Percentiles rank a stretch among this genome's conserved stretches.
Evolutionary conservation across 2,113 vertebrate species (phyloP).

Genomic region (Psittacus erithacus): DNA sequence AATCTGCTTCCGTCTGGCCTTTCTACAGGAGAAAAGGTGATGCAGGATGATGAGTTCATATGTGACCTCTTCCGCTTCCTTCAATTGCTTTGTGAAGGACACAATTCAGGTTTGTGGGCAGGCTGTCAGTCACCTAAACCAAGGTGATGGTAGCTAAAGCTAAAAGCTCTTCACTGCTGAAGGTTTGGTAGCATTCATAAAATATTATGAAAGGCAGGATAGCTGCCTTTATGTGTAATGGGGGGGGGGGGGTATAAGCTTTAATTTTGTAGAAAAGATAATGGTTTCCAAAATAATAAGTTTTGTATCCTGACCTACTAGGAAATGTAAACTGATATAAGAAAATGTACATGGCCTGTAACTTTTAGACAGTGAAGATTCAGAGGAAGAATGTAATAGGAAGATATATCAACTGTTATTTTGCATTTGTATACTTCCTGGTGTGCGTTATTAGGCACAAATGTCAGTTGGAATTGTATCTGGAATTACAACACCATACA

Average conservation of each 20-base stretch:
- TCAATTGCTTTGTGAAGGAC: conserved; percentile 94
- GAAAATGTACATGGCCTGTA: neutral
- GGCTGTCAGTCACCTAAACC: neutral
- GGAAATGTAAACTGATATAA: neutral
- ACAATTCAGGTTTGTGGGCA: conserved; percentile 89
- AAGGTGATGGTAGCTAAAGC: neutral
- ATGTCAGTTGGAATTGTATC: neutral
- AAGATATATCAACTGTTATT: neutral
- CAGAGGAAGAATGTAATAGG: neutral
- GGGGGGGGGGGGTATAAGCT: too few species aligned
- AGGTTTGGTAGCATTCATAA: neutral
- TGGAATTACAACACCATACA: neutral
- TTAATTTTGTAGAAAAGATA: neutral
- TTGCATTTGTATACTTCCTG: neutral
- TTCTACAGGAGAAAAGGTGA: conserved; percentile 93
- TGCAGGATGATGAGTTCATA: conserved; percentile 95
- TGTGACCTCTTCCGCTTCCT: conserved; percentile 98
- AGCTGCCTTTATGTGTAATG: neutral
- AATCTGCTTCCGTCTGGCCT: conserved; percentile 56
- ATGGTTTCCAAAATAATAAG: neutral
- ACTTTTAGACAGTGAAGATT: neutral
- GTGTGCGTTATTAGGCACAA: rapidly evolving
- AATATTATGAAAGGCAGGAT: neutral
- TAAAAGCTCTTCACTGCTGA: neutral
- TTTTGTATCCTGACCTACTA: neutral